Percentiles rank a stretch among this genome's conserved stretches.
These are phyloP conservation scores for Salarias fasciatus DNA, from an alignment of 2,797 vertebrate genomes.

Conservation along the genomic window DNA sequence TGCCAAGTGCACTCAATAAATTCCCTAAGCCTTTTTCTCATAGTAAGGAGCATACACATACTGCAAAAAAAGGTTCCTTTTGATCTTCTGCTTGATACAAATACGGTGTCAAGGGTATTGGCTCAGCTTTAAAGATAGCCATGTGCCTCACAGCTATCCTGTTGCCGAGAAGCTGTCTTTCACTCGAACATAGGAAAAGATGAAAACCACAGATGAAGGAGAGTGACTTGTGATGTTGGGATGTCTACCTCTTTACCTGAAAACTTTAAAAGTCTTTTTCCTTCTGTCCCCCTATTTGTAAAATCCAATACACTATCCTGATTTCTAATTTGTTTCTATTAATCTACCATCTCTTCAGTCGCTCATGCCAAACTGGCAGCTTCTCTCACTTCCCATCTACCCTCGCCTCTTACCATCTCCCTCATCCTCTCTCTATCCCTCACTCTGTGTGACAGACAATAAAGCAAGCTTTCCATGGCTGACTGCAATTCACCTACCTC, in stretches of 20 bases:
- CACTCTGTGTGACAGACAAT: constrained; percentile 70
- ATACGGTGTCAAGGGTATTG: constrained; percentile 32
- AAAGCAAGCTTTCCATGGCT: constrained; percentile 74
- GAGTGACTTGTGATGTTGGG: constrained; percentile 20
- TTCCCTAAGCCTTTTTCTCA: constrained; percentile 19
- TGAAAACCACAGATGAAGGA: constrained; percentile 44
- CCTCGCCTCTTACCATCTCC: constrained; percentile 43
- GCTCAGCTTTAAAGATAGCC: constrained; percentile 50
- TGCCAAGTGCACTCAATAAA: constrained; percentile 36
- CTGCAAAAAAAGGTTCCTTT: constrained; percentile 34
- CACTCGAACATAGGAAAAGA: constrained; percentile 41
- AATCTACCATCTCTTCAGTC: constrained; percentile 15
- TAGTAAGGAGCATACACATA: constrained; percentile 17
- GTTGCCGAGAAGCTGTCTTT: constrained; percentile 31
- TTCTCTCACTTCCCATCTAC: constrained; percentile 22
- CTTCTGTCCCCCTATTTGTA: constrained; percentile 11
- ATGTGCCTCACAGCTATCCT: constrained; percentile 27
- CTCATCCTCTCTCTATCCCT: constrained; percentile 59
- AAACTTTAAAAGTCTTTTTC: background rate
- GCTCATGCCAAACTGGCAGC: constrained; percentile 22
- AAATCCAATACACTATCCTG: constrained; percentile 16
- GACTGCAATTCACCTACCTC: constrained; percentile 79
- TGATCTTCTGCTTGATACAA: constrained; percentile 51
- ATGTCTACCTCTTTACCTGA: constrained; percentile 23
- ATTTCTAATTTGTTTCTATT: constrained; percentile 23